Percentiles rank a stretch among this genome's conserved stretches.
Evolutionary conservation across 2,888 invertebrate species (phyloP).

Genomic region (Parapristionchus giblindavisi): DNA sequence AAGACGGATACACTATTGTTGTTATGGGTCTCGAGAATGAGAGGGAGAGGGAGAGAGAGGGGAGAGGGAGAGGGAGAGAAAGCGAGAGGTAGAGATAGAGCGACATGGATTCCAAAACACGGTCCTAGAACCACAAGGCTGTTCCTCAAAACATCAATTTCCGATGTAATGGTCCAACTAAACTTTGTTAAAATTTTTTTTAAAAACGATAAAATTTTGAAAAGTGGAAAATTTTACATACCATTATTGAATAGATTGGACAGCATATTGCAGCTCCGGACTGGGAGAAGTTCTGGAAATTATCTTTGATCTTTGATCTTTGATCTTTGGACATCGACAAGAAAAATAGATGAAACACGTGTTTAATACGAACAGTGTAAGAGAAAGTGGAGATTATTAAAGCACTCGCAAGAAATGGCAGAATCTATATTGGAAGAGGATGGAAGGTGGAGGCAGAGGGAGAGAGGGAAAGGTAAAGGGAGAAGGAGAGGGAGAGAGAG

Average conservation of each 20-base stretch:
- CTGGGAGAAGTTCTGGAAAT: no score
- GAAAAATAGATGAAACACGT: no score
- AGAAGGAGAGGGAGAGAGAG: background rate
- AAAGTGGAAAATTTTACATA: background rate
- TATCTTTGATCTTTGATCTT: no score
- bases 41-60: background rate
- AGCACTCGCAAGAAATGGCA: no score
- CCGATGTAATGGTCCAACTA: no score
- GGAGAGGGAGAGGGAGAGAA: background rate
- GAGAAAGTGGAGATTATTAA: no score
- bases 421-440: background rate
- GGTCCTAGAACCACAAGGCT: background rate
- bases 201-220: no score
- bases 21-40: background rate
- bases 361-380: no score
- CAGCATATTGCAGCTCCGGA: no score
- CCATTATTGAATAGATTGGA: background rate
- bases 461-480: background rate
- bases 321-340: no score
- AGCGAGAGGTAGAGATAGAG: background rate
- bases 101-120: background rate
- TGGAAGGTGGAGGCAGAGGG: background rate
- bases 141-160: background rate
- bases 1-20: no score
- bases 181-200: no score